phyloP scores from a whole-genome alignment of 2,797 vertebrate species.

The Petrocephalus schoutedeni region DNA sequence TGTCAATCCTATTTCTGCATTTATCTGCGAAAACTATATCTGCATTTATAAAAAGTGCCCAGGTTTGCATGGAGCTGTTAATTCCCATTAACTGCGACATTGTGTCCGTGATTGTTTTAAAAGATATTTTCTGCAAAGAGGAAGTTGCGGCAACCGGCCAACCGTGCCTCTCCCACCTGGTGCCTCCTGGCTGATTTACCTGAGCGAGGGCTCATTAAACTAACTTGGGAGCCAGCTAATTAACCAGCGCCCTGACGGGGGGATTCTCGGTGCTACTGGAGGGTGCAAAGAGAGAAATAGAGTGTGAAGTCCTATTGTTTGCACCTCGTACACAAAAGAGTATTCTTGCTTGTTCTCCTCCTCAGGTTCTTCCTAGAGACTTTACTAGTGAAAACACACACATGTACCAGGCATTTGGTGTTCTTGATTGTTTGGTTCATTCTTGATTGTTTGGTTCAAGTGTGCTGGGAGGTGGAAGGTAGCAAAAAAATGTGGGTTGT shows the following conservation, averaged over 20 bases:
- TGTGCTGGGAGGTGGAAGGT: not conserved
- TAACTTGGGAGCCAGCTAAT: constrained; percentile 10
- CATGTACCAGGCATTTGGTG: not conserved
- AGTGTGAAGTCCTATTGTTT: not conserved
- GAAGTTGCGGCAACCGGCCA: not conserved
- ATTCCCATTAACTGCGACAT: not conserved
- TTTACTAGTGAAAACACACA: not conserved
- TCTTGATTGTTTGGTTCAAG: not conserved
- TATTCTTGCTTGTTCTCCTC: not conserved
- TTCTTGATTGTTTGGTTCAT: not conserved
- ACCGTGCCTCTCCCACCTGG: not conserved
- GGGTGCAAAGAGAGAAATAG: not conserved
- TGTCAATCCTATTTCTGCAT: not conserved
- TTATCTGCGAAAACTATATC: not conserved
- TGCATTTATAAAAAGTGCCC: not conserved
- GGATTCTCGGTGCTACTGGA: not conserved
- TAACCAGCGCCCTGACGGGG: not conserved
- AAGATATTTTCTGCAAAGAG: not conserved
- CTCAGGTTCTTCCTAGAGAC: not conserved
- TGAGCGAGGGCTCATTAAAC: not conserved
- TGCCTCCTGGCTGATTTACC: not conserved
- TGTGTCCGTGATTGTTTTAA: not conserved
- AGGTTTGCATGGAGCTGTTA: not conserved
- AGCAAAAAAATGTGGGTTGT: not conserved
- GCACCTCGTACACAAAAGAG: not conserved